Conservation (phyloP, 2,888 invertebrate species). For the Melanargia galathea region DNA sequence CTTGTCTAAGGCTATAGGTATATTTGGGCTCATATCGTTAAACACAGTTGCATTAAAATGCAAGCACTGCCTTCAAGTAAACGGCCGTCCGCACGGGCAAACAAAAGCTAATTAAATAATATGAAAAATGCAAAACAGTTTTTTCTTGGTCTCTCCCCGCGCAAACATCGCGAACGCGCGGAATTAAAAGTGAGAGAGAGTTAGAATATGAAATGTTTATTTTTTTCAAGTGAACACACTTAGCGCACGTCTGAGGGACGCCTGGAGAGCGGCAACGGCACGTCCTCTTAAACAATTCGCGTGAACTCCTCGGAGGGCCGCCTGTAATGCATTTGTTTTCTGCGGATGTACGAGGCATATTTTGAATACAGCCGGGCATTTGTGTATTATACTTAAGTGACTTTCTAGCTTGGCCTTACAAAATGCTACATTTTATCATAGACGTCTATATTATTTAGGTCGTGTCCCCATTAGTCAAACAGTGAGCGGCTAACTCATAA, state of each 20-base stretch:
- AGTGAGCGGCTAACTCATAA: too few species aligned
- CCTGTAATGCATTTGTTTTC: conserved; percentile 41
- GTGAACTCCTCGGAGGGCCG: conserved; percentile 31
- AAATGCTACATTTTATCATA: neutral
- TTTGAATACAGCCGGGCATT: neutral
- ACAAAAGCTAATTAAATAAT: conserved; percentile 21
- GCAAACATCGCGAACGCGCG: conserved; percentile 6
- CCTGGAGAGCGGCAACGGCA: conserved; percentile 42
- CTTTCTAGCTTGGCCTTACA: neutral
- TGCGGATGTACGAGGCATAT: conserved; percentile 8
- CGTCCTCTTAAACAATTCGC: conserved; percentile 44
- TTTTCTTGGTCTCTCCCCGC: neutral
- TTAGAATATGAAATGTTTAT: conserved; percentile 33
- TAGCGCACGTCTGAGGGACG: conserved; percentile 39
- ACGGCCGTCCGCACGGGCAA: conserved; percentile 3
- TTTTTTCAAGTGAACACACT: conserved; percentile 39
- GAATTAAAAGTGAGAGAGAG: conserved; percentile 19
- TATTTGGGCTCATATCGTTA: too few species aligned
- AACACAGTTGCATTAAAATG: neutral
- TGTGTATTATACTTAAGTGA: neutral
- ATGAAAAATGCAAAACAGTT: conserved; percentile 19
- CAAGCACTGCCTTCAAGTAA: conserved; percentile 3
- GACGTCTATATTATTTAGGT: too few species aligned
- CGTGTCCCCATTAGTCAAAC: too few species aligned
- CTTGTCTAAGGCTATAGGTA: too few species aligned